Base-by-base conservation (phyloP, 2,113 vertebrate species). In the Nannospalax galili region DNA sequence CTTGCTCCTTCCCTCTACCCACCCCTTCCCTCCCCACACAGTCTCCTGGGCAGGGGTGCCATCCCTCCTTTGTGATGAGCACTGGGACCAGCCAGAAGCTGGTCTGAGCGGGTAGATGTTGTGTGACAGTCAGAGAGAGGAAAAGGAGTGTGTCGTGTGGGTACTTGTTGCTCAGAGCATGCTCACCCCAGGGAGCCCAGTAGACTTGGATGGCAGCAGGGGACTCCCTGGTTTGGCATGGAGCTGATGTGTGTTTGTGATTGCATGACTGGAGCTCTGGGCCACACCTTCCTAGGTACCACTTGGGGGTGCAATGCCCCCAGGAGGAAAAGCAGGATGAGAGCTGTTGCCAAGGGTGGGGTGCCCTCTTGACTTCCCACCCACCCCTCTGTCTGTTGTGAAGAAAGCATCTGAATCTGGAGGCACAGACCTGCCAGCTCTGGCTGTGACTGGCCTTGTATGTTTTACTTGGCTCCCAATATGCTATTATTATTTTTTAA, bases 391-490 rank as follows among this genome's bases (percentile, higher is more conserved):
- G 37, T 73, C 15, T 37, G 28, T 26, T 58, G 56, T 73, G 89
- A 58, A 52, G 88, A 24, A 56, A 42, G 73, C 70, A 19, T 67
- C 52, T 37, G n/a, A 9, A 4, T 11, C 30, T 0, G 7, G 74
- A 73, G 70, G 42, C 32, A 8, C 60, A 62, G 40, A 45, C 70
- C 75, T 17, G 60, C 93, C 92, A 92, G 73, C 77, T n/a, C 42
- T 0, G 1, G 37, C 69, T 26, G 32, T 48, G 86, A 75, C 89
- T 74, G 82, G 87, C 58, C 77, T 78, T 74, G 89, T 9, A 0
- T 96, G 90, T 93, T 96, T 95, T 89, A 87, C 88, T 95, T 96
- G 96, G 95, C 96, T 94, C 62, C 48, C 7, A 2, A 42, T 14
- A 0, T 85, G 67, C 91, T 96, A 80, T 90, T 93, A 94, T 96